Evolutionary conservation across 2,888 invertebrate species (phyloP).

Genomic region (Neocrepidodera transversa): DNA sequence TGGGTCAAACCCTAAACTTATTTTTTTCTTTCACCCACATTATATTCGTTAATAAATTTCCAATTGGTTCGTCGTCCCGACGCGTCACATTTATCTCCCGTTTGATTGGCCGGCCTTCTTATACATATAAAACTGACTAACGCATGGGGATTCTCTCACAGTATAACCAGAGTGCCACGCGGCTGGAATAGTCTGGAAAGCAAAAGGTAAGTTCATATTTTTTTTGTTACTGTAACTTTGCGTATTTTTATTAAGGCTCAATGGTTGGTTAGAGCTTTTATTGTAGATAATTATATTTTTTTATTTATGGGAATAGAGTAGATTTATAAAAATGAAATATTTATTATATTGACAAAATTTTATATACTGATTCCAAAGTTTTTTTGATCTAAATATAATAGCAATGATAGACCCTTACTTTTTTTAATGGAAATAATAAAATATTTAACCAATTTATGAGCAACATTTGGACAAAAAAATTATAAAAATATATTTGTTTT

Average conservation of each 20-base stretch:
- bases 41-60: slow-evolving; percentile 20
- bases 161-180: slow-evolving; percentile 30
- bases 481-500: no score
- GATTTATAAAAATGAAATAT: no score
- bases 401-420: no score
- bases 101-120: slow-evolving; percentile 29
- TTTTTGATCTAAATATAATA: no score
- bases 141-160: slow-evolving; percentile 30
- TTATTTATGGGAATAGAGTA: no score
- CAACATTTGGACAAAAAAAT: no score
- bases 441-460: no score
- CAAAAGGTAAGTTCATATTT: slow-evolving; percentile 21
- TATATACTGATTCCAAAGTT: no score
- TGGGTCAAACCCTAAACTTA: slow-evolving; percentile 4
- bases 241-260: neutral
- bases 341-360: no score
- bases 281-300: no score
- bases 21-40: slow-evolving; percentile 22
- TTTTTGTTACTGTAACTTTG: neutral
- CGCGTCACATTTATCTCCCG: slow-evolving; percentile 29
- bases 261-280: no score
- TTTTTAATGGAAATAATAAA: no score
- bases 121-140: slow-evolving; percentile 32
- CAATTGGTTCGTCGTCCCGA: slow-evolving; percentile 16
- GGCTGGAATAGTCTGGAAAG: slow-evolving; percentile 27